Evolutionary conservation across 1,140 invertebrate species (phyloP).

Genomic region (Artemia franciscana): DNA sequence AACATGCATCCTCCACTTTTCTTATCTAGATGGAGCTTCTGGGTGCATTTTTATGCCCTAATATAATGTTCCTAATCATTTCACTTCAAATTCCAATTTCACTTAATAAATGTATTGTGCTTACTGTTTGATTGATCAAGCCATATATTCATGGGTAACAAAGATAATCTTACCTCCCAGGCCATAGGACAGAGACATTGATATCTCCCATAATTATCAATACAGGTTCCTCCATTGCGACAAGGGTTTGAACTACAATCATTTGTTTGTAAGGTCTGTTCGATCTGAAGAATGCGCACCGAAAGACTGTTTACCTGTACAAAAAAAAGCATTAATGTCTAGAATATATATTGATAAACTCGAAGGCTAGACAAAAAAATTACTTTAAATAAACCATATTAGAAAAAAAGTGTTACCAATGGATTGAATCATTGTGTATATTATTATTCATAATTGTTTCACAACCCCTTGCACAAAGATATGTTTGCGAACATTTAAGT

Average conservation of each 20-base stretch:
- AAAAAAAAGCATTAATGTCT: background rate
- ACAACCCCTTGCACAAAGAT: background rate
- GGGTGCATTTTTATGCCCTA: no score
- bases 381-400: background rate
- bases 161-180: slow-evolving; percentile 13
- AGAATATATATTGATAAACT: background rate
- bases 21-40: no score
- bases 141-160: no score
- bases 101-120: no score
- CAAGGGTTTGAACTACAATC: slow-evolving; percentile 11
- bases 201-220: slow-evolving; percentile 10
- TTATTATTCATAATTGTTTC: background rate
- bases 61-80: no score
- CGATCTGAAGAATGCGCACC: background rate
- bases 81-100: no score
- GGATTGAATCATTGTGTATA: background rate
- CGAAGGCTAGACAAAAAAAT: background rate
- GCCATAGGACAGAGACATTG: slow-evolving; percentile 11
- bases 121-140: no score
- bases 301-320: background rate
- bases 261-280: slow-evolving; percentile 6
- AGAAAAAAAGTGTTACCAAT: background rate
- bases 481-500: background rate
- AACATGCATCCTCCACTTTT: no score
- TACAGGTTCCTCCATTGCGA: slow-evolving; percentile 12